phyloP scores from a whole-genome alignment of 2,113 vertebrate species.

The Puffinus mauretanicus region DNA sequence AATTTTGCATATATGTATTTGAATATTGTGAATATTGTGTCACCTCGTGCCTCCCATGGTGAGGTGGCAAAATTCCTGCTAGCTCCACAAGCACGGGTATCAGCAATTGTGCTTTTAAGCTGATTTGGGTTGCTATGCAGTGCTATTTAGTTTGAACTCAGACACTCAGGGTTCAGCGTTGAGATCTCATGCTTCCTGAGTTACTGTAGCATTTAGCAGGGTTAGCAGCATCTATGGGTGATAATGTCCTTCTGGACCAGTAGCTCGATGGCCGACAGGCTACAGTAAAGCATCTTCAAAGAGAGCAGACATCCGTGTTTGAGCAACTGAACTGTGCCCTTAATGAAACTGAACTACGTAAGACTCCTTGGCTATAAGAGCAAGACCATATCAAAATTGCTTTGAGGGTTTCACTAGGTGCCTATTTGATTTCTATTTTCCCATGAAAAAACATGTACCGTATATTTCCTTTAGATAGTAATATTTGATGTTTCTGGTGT shows the following conservation, averaged over 20 bases:
- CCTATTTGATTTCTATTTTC: not conserved
- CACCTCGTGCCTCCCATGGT: not conserved
- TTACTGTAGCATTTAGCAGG: not conserved
- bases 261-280: not conserved
- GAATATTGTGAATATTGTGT: not conserved
- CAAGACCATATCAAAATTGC: not conserved
- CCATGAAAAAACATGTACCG: accelerated
- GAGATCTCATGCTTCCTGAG: not conserved
- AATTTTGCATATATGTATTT: not conserved
- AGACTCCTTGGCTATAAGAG: not conserved
- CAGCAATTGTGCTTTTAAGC: not conserved
- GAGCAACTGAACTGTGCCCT: not conserved
- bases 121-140: not conserved
- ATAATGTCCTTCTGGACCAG: not conserved
- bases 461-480: not conserved
- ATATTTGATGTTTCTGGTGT: not conserved
- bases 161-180: not conserved
- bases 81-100: not conserved
- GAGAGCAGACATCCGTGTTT: not conserved
- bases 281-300: not conserved
- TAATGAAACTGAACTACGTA: not conserved
- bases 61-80: not conserved
- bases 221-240: not conserved
- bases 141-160: not conserved
- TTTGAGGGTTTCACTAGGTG: not conserved